Evolutionary conservation across 2,888 invertebrate species (phyloP), one percentile per base, ranked within the genome.

Genomic region (Phoronis australis): DNA sequence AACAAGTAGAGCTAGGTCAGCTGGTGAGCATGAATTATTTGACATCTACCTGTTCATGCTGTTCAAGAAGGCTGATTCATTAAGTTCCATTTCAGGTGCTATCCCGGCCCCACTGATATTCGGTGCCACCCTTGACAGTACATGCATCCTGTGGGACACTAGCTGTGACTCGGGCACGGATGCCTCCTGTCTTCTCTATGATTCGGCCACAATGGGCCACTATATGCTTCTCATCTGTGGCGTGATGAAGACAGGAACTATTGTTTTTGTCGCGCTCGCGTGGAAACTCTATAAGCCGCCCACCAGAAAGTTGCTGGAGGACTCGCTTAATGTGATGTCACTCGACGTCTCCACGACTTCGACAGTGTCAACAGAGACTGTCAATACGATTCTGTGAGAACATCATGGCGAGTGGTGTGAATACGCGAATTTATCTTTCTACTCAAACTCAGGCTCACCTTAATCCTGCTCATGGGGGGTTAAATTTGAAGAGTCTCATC

Each of bases 81-180:
- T 31, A 15, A 31, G 15, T 20, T 27, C 4, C 37, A 27, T 46
- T 48, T 15, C 41, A 62, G 63, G 64, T 21, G 62, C 63, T n/a
- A 64, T 68, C 26, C 69, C 67, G 0, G 67, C 66, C 15, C 67
- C 67, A 1, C 51, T 68, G n/a, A 23, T 65, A 35, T 57, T 68
- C n/a, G 69, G 68, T 15, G 51, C 56, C 38, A 60, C 65, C 21
- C 59, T 69, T 43, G 69, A 69, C 50, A 37, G 43, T 15, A 53
- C 64, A 12, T 69, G 69, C 52, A 42, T 56, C 37, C 46, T 68
- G 6, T 69, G 65, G 65, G 47, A 31, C 9, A 31, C 31, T 9
- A 31, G 9, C 9, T 31, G 31, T 15, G 31, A 31, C 15, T 9
- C 9, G 15, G 9, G 9, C 9, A 31, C 31, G 15, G 15, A 9